A percentile compares a stretch with the other conserved stretches of the same genome.
phyloP scores from a whole-genome alignment of 2,113 vertebrate species.

The Notiomystis cincta region DNA sequence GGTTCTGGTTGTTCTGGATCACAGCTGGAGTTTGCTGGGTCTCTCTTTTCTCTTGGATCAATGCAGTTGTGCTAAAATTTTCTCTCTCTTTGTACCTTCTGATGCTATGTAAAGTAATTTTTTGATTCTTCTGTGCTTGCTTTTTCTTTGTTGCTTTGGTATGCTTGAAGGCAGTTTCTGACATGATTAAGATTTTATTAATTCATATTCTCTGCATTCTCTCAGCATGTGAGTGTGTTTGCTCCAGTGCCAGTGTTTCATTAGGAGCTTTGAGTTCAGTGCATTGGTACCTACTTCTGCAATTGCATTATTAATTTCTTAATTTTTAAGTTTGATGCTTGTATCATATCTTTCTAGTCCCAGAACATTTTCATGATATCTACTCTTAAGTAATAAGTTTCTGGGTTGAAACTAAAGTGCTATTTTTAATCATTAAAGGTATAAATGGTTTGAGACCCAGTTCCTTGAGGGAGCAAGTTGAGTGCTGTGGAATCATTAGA shows the following conservation, averaged over 20 bases:
- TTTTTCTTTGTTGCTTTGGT: not conserved
- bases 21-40: not conserved
- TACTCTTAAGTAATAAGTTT: constrained; percentile 21
- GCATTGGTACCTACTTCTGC: not conserved
- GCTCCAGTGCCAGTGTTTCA: not conserved
- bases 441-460: constrained; percentile 31
- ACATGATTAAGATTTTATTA: not conserved
- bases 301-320: constrained; percentile 9
- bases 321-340: constrained; percentile 3
- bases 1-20: not conserved
- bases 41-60: not conserved
- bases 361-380: not conserved
- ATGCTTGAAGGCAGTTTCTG: not conserved
- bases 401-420: not conserved
- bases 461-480: constrained; percentile 30
- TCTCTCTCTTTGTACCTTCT: not conserved
- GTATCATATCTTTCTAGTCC: not conserved
- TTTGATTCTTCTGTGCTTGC: not conserved
- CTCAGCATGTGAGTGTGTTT: not conserved
- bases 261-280: not conserved
- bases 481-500: constrained; percentile 7
- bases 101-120: not conserved
- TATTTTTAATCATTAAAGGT: constrained; percentile 39
- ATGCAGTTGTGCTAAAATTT: rapidly evolving
- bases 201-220: not conserved